A percentile compares a stretch with the other conserved stretches of the same genome.
These are phyloP conservation scores for Sinhomidia bicolor DNA, from an alignment of 2,888 invertebrate species.

Conservation along the genomic window DNA sequence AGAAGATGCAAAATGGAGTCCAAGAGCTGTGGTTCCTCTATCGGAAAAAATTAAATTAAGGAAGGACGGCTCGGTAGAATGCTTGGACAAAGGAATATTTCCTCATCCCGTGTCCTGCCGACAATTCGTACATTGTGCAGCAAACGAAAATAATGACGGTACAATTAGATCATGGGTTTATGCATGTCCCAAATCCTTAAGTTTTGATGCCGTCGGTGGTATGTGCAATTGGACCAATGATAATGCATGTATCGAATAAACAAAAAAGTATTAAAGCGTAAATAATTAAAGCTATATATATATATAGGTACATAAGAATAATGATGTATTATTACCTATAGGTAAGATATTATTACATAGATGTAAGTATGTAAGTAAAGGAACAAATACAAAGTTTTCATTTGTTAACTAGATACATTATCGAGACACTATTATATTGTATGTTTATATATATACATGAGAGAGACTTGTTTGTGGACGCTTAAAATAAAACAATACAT, in stretches of 20 bases:
- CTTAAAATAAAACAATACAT: not conserved
- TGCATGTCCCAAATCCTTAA: slow-evolving; percentile 91
- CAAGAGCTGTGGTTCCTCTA: slow-evolving; percentile 75
- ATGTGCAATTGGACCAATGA: slow-evolving; percentile 87
- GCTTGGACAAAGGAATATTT: slow-evolving; percentile 94
- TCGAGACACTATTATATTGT: not conserved
- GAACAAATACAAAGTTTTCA: not conserved
- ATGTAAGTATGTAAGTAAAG: too few relatives aligned
- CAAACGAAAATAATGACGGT: slow-evolving; percentile 87
- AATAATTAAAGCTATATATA: not conserved
- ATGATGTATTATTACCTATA: not conserved
- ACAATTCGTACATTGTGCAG: slow-evolving; percentile 95
- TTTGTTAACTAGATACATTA: not conserved
- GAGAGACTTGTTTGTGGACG: slow-evolving; percentile 17
- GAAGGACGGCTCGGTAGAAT: slow-evolving; percentile 89
- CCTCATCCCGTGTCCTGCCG: slow-evolving; percentile 95
- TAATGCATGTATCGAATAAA: slow-evolving; percentile 76
- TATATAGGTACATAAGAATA: not conserved
- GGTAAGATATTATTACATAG: not conserved
- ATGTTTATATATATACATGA: not conserved
- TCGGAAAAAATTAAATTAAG: slow-evolving; percentile 84
- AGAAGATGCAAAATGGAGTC: slow-evolving; percentile 65
- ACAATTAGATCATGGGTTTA: slow-evolving; percentile 92
- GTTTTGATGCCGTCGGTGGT: slow-evolving; percentile 94
- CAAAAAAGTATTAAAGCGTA: not conserved